Evolutionary conservation across 2,113 vertebrate genomes (phyloP).

Genomic region (Entomyzon cyanotis): DNA sequence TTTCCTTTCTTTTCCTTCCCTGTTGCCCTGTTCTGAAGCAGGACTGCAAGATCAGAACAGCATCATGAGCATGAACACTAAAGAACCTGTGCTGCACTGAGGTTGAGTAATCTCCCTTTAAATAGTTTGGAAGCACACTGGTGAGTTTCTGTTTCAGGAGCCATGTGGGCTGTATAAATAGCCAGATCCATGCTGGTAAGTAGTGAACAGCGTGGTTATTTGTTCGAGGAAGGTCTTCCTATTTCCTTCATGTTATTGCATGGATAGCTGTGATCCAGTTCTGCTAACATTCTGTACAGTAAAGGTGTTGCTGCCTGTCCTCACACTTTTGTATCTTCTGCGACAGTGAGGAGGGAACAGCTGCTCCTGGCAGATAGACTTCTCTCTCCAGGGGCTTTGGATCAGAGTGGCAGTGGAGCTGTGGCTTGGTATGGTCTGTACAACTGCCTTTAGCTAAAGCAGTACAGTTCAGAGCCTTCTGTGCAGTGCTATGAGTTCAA

Average conservation of each 20-base stretch:
- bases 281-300: background rate
- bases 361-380: background rate
- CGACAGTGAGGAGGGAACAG: background rate
- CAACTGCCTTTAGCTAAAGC: background rate
- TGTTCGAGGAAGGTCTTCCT: background rate
- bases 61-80: background rate
- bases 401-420: background rate
- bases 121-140: slow-evolving; percentile 35
- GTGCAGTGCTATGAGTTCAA: background rate
- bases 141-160: slow-evolving; percentile 42
- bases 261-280: background rate
- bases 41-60: background rate
- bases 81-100: background rate
- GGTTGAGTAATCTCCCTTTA: slow-evolving; percentile 61
- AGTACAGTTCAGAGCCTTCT: background rate
- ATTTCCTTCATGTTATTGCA: background rate
- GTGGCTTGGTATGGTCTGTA: background rate
- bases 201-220: background rate
- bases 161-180: slow-evolving; percentile 15
- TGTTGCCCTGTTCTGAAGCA: background rate
- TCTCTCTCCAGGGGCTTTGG: background rate
- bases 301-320: background rate
- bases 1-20: background rate
- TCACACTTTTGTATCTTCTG: background rate
- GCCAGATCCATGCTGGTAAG: slow-evolving; percentile 8